Base-by-base conservation (phyloP, 2,888 invertebrate species). In the Parelbella ahira region DNA sequence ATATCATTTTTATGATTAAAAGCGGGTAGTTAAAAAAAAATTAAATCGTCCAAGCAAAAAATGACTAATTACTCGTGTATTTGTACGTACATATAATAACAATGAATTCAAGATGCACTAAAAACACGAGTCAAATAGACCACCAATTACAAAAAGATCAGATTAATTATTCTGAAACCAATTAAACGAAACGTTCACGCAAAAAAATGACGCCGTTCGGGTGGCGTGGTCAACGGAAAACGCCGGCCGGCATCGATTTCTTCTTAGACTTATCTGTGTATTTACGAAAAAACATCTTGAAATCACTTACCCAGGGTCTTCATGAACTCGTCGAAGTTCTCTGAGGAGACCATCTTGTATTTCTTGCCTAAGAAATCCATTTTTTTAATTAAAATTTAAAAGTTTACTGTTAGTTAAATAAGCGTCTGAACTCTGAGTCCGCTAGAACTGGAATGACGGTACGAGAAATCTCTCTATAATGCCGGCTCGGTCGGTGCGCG, bases 241-340 rank as follows among this genome's bases (percentile, higher is more conserved):
- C 44, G 62, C 81, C 81, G 81, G 76, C 77, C 78, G 76, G 80
- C 69, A 37, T 54, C 47, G 37, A 53, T 51, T 55, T 49, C 41
- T 51, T 49, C 42, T 48, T 12, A 36, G 29, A 49, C 56, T 53
- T 54, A 53, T 49, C 51, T 46, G 47, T 51, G 50, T 34, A 32
- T 34, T 28, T 45, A 60, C 54, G 50, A 50, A 49, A 53, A 55
- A 58, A 53, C 51, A 47, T 30, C 30, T 36, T 37, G 55, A 52
- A 39, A 54, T 41, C 19, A 80, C 93, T 93, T 69, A 95, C 95
- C 95, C 50, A 95, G 79, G 33, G 92, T 90, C 88, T 95, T 95
- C 94, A 97, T 93, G 88, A 94, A 95, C 45, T 94, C 94, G 62
- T 97, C 96, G 76, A 97, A 96, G 70, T 95, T 94, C 52, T 95